Evolutionary conservation across 2,888 invertebrate species (phyloP).

Genomic region (Koerneria pararmatus): DNA sequence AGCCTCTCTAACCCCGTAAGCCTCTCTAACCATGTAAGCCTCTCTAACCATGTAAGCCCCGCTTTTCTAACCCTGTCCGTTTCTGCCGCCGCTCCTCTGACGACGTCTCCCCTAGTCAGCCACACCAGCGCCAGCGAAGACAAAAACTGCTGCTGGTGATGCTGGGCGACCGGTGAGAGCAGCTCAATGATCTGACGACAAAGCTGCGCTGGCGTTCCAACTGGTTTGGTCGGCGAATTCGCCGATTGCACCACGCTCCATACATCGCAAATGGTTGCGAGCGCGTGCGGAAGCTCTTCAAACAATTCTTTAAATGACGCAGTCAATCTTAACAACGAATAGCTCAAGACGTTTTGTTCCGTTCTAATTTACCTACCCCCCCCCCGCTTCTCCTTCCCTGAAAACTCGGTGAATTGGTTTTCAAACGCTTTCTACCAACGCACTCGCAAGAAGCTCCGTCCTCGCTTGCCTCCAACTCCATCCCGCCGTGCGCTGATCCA

Average conservation of each 20-base stretch:
- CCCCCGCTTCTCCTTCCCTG: too few relatives aligned
- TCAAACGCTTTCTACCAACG: too few relatives aligned
- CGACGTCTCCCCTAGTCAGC: constrained; percentile 66
- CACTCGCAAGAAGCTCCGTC: too few relatives aligned
- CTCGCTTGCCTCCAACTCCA: constrained; percentile 18
- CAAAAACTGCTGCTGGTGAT: constrained; percentile 77
- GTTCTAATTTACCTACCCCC: too few relatives aligned
- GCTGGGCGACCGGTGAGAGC: constrained; percentile 77
- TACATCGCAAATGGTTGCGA: constrained; percentile 73
- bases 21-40: background rate
- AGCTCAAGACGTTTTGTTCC: constrained; percentile 74
- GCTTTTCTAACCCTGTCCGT: constrained; percentile 11
- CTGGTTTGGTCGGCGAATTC: constrained; percentile 38
- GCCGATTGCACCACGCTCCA: constrained; percentile 72
- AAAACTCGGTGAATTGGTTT: too few relatives aligned
- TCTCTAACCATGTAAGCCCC: background rate
- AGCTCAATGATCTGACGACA: constrained; percentile 77
- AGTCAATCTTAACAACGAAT: too few relatives aligned
- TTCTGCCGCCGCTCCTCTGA: background rate
- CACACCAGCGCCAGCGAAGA: constrained; percentile 81
- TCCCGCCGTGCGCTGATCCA: constrained; percentile 20
- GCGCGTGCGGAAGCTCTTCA: constrained; percentile 69
- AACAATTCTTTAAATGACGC: too few relatives aligned
- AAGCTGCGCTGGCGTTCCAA: constrained; percentile 66
- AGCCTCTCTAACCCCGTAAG: background rate